phyloP scores from a whole-genome alignment of 2,797 vertebrate genomes.

The Aselliscus stoliczkanus region DNA sequence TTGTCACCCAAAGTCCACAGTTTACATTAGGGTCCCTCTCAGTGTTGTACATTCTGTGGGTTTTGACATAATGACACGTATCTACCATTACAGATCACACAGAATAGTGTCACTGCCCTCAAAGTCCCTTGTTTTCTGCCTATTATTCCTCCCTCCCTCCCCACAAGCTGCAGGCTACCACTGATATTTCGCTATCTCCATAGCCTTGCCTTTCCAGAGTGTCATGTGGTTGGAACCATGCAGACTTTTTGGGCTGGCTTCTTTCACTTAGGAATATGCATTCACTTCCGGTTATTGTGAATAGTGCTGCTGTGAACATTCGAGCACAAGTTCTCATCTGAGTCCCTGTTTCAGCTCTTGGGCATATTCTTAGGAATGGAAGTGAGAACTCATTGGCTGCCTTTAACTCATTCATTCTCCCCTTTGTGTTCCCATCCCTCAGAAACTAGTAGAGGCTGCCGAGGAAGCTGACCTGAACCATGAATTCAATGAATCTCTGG shows the following conservation, averaged over 20 bases:
- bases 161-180: neutral
- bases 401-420: neutral
- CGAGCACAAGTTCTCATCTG: neutral
- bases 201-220: neutral
- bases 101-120: neutral
- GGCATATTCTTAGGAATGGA: neutral
- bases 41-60: neutral
- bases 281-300: neutral
- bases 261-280: neutral
- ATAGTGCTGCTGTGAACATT: too few relatives aligned
- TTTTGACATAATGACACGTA: neutral
- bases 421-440: constrained; percentile 39
- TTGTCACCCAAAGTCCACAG: neutral
- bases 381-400: neutral
- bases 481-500: constrained; percentile 90
- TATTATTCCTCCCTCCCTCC: neutral
- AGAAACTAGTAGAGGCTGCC: constrained; percentile 93
- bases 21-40: neutral
- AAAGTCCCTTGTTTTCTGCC: neutral
- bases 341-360: neutral
- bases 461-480: constrained; percentile 96
- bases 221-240: neutral
- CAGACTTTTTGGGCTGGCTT: neutral
- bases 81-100: neutral
- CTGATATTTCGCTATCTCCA: neutral